Conservation (phyloP, 2,888 invertebrate species). For the Ectemnius lituratus region DNA sequence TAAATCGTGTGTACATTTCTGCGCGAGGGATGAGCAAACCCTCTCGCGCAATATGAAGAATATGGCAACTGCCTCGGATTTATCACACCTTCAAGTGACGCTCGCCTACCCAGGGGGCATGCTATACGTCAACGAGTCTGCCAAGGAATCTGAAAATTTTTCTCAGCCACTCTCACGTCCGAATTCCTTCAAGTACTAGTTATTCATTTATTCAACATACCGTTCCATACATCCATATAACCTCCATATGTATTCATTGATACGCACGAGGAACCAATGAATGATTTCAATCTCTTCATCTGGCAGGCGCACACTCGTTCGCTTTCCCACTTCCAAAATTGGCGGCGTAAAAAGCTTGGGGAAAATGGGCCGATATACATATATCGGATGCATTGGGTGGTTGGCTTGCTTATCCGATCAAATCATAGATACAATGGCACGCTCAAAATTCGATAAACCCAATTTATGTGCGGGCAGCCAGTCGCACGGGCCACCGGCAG, state of each 20-base stretch:
- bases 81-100: conserved; percentile 18
- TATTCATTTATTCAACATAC: conserved; percentile 2
- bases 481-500: no score
- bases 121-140: no score
- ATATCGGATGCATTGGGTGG: conserved; percentile 15
- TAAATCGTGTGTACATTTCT: conserved; percentile 11
- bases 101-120: no score
- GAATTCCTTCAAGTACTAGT: background rate
- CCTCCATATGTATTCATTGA: background rate
- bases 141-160: no score
- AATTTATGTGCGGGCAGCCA: background rate
- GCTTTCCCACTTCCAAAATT: conserved; percentile 24
- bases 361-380: background rate
- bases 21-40: conserved; percentile 17
- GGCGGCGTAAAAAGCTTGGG: conserved; percentile 26
- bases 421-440: background rate
- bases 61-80: conserved; percentile 17
- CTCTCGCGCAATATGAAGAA: conserved; percentile 11
- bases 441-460: conserved; percentile 1
- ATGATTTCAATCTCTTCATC: conserved; percentile 53
- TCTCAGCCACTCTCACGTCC: no score
- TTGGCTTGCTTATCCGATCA: background rate
- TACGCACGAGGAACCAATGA: conserved; percentile 17
- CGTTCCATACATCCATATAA: no score
- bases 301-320: conserved; percentile 11